Base-by-base conservation (phyloP, 2,113 vertebrate species). In the Pithys albifrons region DNA sequence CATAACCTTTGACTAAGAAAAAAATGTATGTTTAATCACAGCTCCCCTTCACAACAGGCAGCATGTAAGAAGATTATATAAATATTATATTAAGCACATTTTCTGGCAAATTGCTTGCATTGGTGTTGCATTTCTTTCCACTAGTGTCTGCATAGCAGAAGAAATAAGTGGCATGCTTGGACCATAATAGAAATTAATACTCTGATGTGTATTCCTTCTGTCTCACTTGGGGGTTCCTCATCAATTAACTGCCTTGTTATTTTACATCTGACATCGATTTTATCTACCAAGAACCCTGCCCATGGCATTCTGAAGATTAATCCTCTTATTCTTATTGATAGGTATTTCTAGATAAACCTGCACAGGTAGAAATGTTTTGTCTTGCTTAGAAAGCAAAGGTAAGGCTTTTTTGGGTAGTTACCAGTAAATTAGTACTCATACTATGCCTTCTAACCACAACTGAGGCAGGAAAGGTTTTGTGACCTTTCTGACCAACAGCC, bases 1-100 rank as follows among this genome's bases (percentile, higher is more conserved):
- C 94, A 72, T 79, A 93, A 93, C 70, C 52, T 82, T 91, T 81
- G 88, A 58, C 85, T 78, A 51, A 69, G 66, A 39, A 93, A 73
- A 93, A 85, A 66, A 19, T 2, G 2, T 14, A 15, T 74, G 46
- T 88, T 91, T 85, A 37, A 67, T 75, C 58, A 72, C 33, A 88
- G 62, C 61, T 57, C 37, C 48, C 64, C 66, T 43, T 82, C 83
- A 69, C 71, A 73, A 65, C 71, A 83, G 64, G 58, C 85, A 93
- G 75, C n/a, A 22, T 1, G 1, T 29, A 29, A 67, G 57, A 62
- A 71, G 66, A 79, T 78, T 85, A 82, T 51, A 65, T 93, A 90
- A 96, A 90, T 82, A 90, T 82, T 93, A 27, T 39, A 92, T 75
- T 69, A 64, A 92, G 52, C 48, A 51, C 39, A 43, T 82, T 88